A percentile compares a stretch with the other conserved stretches of the same genome.
These are phyloP conservation scores for Morus bassanus DNA, from an alignment of 2,797 vertebrate species.

Conservation along the genomic window DNA sequence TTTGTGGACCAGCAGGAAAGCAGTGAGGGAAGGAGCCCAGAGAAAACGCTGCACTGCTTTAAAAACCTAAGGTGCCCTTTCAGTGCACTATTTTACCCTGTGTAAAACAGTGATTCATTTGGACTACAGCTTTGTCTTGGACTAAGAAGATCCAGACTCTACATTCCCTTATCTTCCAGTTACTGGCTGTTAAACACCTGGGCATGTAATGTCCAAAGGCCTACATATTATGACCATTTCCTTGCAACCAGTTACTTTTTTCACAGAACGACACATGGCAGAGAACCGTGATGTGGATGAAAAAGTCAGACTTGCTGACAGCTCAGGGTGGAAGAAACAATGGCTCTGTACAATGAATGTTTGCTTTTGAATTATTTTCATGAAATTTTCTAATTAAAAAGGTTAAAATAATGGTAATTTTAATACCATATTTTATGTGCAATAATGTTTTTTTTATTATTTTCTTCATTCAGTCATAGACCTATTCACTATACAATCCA, in stretches of 20 bases:
- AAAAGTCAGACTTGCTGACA: neutral
- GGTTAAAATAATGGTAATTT: neutral
- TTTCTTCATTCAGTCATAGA: neutral
- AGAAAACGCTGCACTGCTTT: neutral
- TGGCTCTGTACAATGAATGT: neutral
- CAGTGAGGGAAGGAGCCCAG: neutral
- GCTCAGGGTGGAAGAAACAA: neutral
- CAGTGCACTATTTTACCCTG: neutral
- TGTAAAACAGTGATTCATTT: neutral
- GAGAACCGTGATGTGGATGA: neutral
- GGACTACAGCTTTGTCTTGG: neutral
- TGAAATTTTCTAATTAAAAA: neutral
- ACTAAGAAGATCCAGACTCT: neutral
- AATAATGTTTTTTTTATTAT: neutral
- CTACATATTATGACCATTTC: neutral
- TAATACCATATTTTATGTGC: neutral
- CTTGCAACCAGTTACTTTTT: neutral
- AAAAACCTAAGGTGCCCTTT: neutral
- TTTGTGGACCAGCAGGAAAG: neutral
- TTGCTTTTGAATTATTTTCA: neutral
- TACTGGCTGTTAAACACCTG: neutral
- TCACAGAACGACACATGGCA: neutral
- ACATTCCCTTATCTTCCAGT: neutral
- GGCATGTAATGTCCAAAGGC: neutral
- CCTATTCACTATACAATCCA: neutral